Evolutionary conservation across 2,888 invertebrate genomes (phyloP).

Genomic region (Eilema griseolum): DNA sequence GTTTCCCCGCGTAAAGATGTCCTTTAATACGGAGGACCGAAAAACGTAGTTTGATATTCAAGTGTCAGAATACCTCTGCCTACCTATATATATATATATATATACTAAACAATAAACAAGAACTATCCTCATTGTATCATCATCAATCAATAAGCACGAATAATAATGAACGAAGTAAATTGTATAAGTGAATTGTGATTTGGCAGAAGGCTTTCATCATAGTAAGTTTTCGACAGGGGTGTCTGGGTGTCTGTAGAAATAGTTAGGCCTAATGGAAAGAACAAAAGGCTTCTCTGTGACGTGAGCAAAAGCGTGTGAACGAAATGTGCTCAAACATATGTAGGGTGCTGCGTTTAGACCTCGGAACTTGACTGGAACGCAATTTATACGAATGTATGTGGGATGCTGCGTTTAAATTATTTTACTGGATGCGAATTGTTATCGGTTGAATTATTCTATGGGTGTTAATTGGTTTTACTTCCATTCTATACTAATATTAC

Average conservation of each 20-base stretch:
- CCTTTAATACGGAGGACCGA: neutral
- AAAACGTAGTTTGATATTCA: neutral
- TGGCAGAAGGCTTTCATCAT: slow-evolving; percentile 46
- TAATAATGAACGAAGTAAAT: neutral
- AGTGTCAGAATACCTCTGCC: neutral
- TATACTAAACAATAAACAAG: neutral
- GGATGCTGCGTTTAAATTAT: slow-evolving; percentile 51
- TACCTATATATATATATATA: neutral
- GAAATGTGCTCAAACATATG: slow-evolving; percentile 70
- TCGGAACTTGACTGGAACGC: slow-evolving; percentile 39
- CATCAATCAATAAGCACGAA: neutral
- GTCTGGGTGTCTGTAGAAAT: slow-evolving; percentile 45
- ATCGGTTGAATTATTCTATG: neutral
- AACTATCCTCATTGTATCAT: slow-evolving; percentile 4
- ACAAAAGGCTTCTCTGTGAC: slow-evolving; percentile 66
- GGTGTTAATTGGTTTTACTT: too few relatives aligned
- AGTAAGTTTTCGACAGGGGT: slow-evolving; percentile 55
- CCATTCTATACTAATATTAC: too few relatives aligned
- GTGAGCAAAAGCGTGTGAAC: slow-evolving; percentile 70
- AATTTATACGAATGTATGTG: slow-evolving; percentile 50
- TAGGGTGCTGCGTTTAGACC: slow-evolving; percentile 52
- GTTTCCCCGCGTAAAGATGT: neutral
- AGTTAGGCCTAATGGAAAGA: slow-evolving; percentile 67
- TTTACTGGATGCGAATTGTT: slow-evolving; percentile 27
- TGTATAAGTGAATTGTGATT: slow-evolving; percentile 38